These are phyloP conservation scores for Anisognathus igniventris DNA, from an alignment of 2,797 vertebrate species.

Conservation along the genomic window DNA sequence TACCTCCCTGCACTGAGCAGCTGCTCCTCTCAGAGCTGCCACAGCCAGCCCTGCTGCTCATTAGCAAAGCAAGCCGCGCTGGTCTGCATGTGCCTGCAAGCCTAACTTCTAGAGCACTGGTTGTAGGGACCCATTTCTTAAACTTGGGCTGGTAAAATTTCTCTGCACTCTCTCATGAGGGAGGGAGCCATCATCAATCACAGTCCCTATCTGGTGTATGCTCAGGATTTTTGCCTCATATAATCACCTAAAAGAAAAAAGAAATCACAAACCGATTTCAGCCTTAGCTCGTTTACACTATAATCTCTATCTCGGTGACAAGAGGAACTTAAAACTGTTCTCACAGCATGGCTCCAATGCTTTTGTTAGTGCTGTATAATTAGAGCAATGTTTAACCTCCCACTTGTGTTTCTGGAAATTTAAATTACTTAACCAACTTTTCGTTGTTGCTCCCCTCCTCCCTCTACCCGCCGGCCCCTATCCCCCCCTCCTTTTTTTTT, in stretches of 20 bases:
- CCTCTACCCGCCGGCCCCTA: rapidly evolving
- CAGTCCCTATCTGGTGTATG: neutral
- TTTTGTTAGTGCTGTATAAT: slow-evolving; percentile 32
- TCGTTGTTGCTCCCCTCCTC: neutral
- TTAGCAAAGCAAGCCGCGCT: neutral
- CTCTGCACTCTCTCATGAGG: neutral
- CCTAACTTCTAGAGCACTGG: neutral
- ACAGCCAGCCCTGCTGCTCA: neutral
- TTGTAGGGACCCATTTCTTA: neutral
- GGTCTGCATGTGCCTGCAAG: neutral
- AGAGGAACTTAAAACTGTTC: neutral
- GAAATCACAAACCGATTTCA: neutral
- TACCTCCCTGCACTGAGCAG: neutral
- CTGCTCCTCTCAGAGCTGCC: neutral
- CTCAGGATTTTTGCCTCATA: neutral
- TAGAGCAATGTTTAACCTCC: slow-evolving; percentile 18
- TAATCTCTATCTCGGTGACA: neutral
- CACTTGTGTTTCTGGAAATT: slow-evolving; percentile 15
- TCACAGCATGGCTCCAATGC: neutral
- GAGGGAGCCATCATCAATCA: rapidly evolving
- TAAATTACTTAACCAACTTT: slow-evolving; percentile 23
- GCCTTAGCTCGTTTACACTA: neutral
- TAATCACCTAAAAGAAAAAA: neutral
- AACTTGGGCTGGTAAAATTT: neutral
- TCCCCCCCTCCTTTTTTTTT: neutral